Base-by-base conservation (phyloP, 2,797 vertebrate genomes). In the Karalla daura region DNA sequence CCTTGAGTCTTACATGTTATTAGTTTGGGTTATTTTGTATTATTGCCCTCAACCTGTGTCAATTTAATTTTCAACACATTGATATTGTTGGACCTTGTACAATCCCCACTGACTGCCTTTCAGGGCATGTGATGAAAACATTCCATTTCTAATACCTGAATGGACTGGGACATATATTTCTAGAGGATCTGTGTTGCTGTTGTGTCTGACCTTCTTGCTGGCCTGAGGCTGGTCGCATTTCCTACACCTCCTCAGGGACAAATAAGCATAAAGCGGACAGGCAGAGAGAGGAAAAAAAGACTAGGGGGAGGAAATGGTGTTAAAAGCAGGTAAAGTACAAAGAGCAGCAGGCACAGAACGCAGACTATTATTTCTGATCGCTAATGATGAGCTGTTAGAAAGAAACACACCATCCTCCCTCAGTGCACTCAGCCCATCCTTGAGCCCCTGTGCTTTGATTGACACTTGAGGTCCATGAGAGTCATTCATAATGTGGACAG, bases 401-500 rank as follows among this genome's bases (percentile, higher is more conserved):
- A 58, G 1, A 51, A 64, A 32, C 4, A 23, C 17, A 9, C 7
- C 1, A n/a, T 53, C 17, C 18, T n/a, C 21, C 33, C 28, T 52
- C 20, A 14, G n/a, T 14, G 18, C 2, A 27, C 53, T 63, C 32
- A 11, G 12, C 20, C 7, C 17, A 63, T 44, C 64, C 58, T 71
- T 36, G 40, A 72, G 53, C 69, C 33, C 14, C 46, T 44, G 41
- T 27, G 11, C 30, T 60, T 78, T 84, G 76, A 86, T 64, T 63
- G 85, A 81, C 72, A 80, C 53, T 21, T 45, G 17, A 24, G n/a
- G 46, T 75, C 58, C 63, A 66, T 54, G 52, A 55, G 76, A 49
- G 62, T 53, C 61, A 81, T 85, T 72, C 50, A 78, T 85, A 76
- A 85, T 59, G 62, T 74, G 59, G 77, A 81, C 76, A 56, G 78